phyloP scores from a whole-genome alignment of 1,140 invertebrate species.

The Daktulosphaira vitifoliae region DNA sequence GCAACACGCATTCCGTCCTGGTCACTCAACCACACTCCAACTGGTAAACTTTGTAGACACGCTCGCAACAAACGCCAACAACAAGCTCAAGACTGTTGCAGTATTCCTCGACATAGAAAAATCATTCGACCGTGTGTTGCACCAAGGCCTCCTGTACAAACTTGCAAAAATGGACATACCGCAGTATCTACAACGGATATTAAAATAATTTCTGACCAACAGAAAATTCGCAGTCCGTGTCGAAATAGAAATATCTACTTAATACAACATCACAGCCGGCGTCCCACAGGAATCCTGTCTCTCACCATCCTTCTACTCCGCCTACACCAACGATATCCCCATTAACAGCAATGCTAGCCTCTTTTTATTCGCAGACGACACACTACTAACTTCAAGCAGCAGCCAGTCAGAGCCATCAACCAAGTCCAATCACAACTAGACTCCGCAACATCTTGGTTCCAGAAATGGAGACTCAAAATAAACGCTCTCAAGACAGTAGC shows the following conservation, averaged over 20 bases:
- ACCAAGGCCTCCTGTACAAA: conserved; percentile 37
- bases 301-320: background rate
- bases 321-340: background rate
- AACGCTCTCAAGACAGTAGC: background rate
- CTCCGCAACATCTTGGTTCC: background rate
- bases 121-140: conserved; percentile 42
- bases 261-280: background rate
- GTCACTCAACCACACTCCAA: too few species aligned
- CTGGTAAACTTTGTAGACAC: too few species aligned
- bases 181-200: background rate
- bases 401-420: background rate
- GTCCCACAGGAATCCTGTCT: conserved; percentile 4
- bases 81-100: background rate
- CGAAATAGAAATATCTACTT: background rate
- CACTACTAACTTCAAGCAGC: background rate
- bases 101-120: conserved; percentile 38
- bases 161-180: background rate
- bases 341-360: background rate
- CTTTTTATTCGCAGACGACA: background rate
- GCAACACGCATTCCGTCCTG: too few species aligned
- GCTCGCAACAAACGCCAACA: too few species aligned
- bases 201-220: conserved; percentile 5
- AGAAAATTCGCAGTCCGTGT: conserved; percentile 5
- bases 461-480: background rate
- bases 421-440: background rate